A percentile compares a stretch with the other conserved stretches of the same genome.
phyloP scores from a whole-genome alignment of 2,797 vertebrate genomes.

The Cynodonichthys magdalenae region DNA sequence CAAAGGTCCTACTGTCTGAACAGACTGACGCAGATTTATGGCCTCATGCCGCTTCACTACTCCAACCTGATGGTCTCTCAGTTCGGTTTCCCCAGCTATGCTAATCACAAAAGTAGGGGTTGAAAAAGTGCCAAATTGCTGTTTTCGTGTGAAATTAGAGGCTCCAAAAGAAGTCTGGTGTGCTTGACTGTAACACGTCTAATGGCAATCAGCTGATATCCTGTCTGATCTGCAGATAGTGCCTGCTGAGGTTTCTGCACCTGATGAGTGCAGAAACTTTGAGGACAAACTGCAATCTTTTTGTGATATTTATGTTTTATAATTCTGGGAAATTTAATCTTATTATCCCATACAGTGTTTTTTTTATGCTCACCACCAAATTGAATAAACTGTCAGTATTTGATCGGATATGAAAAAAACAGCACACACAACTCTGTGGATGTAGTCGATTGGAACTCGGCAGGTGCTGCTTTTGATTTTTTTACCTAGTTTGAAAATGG shows the following conservation, averaged over 20 bases:
- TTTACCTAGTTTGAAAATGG: neutral
- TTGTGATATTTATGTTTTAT: too few relatives aligned
- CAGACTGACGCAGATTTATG: conserved; percentile 87
- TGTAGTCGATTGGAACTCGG: conserved; percentile 10
- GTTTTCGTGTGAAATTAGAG: neutral
- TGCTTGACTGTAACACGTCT: neutral
- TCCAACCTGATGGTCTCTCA: conserved; percentile 96
- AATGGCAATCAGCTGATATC: neutral
- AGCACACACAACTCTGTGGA: neutral
- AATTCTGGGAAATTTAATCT: too few relatives aligned
- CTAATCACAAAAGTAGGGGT: conserved; percentile 89
- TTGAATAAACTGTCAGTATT: conserved; percentile 3
- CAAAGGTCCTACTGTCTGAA: conserved; percentile 95
- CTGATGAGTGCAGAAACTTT: neutral
- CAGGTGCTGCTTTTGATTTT: conserved; percentile 11
- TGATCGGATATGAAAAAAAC: conserved; percentile 21
- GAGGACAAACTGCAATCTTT: too few relatives aligned
- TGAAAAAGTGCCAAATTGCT: conserved; percentile 59
- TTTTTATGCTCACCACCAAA: too few relatives aligned
- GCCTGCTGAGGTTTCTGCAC: neutral
- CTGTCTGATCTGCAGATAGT: neutral
- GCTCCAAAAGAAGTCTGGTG: conserved; percentile 7
- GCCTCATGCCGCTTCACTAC: conserved; percentile 89
- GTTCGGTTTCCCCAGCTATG: conserved; percentile 95
- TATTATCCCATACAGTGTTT: neutral